These are phyloP conservation scores for Drosophila gunungcola DNA, from an alignment of 1,140 invertebrate genomes.

Conservation along the genomic window DNA sequence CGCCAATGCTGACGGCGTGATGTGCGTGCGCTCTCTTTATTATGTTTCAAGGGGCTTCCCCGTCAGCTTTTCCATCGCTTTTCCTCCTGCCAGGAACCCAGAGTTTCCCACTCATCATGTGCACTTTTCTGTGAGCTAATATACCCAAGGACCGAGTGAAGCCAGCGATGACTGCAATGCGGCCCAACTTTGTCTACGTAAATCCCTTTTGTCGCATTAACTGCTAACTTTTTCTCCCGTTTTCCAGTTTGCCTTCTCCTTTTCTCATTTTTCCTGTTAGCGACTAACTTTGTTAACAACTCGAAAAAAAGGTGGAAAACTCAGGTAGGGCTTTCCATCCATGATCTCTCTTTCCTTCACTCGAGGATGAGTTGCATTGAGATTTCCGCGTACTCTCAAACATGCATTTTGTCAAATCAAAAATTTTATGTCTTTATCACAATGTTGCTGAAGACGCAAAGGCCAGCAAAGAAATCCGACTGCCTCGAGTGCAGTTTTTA, in stretches of 20 bases:
- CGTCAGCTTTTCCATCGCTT: constrained; percentile 36
- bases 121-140: constrained; percentile 67
- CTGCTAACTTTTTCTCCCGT: constrained; percentile 74
- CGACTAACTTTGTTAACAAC: constrained; percentile 79
- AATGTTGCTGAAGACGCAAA: constrained; percentile 67
- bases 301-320: constrained; percentile 47
- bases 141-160: constrained; percentile 55
- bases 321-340: constrained; percentile 62
- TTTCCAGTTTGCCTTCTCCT: constrained; percentile 15
- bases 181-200: constrained; percentile 75
- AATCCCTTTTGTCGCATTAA: constrained; percentile 82
- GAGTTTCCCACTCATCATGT: constrained; percentile 58
- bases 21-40: constrained; percentile 79
- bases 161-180: constrained; percentile 68
- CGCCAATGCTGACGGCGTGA: constrained; percentile 73
- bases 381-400: constrained; percentile 61
- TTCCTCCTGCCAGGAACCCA: neutral
- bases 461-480: constrained; percentile 42
- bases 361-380: constrained; percentile 38
- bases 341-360: constrained; percentile 43
- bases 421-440: constrained; percentile 78
- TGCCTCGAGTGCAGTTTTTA: constrained; percentile 68
- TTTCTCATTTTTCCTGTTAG: constrained; percentile 34
- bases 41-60: constrained; percentile 54
- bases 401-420: constrained; percentile 81